Percentiles rank a stretch among this genome's conserved stretches.
Evolutionary conservation across 1,140 invertebrate species (phyloP).

Genomic region (Zaprionus tsacasi): DNA sequence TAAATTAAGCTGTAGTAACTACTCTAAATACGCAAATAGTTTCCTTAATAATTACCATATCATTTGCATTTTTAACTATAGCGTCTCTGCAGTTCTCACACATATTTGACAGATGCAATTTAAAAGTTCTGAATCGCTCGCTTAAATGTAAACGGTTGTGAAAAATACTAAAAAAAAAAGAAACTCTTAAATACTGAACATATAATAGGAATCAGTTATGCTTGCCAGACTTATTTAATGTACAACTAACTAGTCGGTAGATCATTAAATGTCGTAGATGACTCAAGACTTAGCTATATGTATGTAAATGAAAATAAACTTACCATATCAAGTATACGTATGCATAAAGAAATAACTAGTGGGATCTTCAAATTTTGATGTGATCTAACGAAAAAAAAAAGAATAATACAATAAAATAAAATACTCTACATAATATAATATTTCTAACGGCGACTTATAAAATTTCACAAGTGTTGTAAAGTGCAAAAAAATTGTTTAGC

Average conservation of each 20-base stretch:
- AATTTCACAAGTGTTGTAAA: constrained; percentile 18
- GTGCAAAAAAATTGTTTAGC: constrained; percentile 20
- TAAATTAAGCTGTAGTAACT: constrained; percentile 13
- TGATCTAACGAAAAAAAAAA: constrained; percentile 18
- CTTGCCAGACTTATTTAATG: constrained; percentile 17
- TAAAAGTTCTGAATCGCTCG: constrained; percentile 73
- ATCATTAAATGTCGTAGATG: constrained; percentile 13
- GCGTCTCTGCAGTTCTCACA: not conserved
- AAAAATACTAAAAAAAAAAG: constrained; percentile 36
- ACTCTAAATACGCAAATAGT: constrained; percentile 28
- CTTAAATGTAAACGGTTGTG: constrained; percentile 82
- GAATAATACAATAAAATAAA: constrained; percentile 4
- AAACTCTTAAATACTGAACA: not conserved
- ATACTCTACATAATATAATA: not conserved
- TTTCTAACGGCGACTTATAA: not conserved
- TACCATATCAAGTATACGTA: constrained; percentile 33
- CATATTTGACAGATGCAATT: constrained; percentile 18
- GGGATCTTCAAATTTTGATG: not conserved
- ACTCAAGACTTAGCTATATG: not conserved
- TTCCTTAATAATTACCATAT: constrained; percentile 49
- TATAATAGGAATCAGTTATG: constrained; percentile 4
- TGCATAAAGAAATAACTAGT: constrained; percentile 9
- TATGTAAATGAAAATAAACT: constrained; percentile 12
- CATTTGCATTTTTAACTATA: constrained; percentile 49
- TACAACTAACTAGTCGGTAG: constrained; percentile 26